Conservation (phyloP, 2,797 vertebrate genomes). For the Phoebastria nigripes region DNA sequence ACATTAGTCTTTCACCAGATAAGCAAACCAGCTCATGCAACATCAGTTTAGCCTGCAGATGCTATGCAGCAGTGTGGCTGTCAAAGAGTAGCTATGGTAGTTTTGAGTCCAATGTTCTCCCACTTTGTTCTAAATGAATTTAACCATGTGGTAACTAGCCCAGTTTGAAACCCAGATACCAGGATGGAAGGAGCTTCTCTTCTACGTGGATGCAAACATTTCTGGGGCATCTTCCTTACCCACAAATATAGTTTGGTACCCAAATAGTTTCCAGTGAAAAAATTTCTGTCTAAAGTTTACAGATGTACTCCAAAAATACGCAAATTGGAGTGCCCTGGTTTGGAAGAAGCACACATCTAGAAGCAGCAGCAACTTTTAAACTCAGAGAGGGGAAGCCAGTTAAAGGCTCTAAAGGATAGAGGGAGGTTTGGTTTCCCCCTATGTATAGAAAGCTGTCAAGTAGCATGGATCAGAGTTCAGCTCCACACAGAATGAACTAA, state of each 20-base stretch:
- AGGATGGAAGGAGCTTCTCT: neutral
- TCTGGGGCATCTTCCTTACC: neutral
- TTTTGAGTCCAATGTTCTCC: neutral
- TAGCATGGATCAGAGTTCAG: neutral
- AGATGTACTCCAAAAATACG: neutral
- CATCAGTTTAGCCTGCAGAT: neutral
- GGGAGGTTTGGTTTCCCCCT: neutral
- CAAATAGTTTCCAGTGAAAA: neutral
- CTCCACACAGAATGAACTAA: neutral
- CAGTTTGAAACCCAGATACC: neutral
- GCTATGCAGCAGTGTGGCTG: neutral
- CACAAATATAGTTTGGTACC: neutral
- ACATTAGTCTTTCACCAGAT: neutral
- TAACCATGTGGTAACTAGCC: neutral
- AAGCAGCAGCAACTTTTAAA: neutral
- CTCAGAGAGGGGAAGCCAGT: neutral
- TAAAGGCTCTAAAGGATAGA: neutral
- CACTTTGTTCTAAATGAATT: neutral
- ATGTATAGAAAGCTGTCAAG: neutral
- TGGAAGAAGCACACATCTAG: neutral
- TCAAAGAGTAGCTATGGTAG: neutral
- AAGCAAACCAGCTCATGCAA: neutral
- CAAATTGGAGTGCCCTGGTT: neutral
- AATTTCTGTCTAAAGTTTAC: neutral
- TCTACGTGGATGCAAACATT: neutral